Base-by-base conservation (phyloP, 2,113 vertebrate species). In the Campylorhamphus procurvoides region DNA sequence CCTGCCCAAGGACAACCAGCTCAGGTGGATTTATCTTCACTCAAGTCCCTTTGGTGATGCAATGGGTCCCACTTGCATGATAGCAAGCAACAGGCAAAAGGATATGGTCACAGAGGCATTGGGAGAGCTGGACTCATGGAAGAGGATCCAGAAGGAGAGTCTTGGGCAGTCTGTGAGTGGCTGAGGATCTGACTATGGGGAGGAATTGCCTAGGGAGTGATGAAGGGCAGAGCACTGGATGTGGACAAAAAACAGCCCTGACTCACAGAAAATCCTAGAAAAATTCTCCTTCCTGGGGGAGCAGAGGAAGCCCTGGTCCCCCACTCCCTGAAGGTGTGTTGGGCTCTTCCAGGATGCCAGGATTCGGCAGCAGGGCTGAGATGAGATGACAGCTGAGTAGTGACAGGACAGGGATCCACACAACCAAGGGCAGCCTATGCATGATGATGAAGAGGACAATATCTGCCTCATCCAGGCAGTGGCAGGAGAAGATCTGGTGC, bases 121-220 rank as follows among this genome's bases (percentile, higher is more conserved):
- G 18, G 60, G 25, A 62, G 37, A 29, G 37, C 37, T 62, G 25
- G 8, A 20, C 60, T 63, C 18, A 31, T 20, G 33, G 37, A 58
- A 44, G n/a, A 68, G 29, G 13, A 52, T 25, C 33, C 78, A 62
- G 14, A 52, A 78, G 33, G 27, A 81, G 3, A 40, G 58, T 23
- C 35, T 6, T 18, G 66, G 56, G n/a, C 55, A 66, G 60, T 3
- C 31, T 68, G 64, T 0, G 1, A 37, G 49, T 3, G 2, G 39
- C 7, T 4, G 13, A 47, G 37, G 39, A 47, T 17, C 66, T 82
- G 66, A 68, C 67, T 18, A 1, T 5, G 28, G 33, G 33, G 24
- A 86, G 33, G 25, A 59, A 59, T 9, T 40, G 29, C 44, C 71
- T 14, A 24, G 71, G 39, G n/a, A 46, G 33, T 1, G 2, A 37